phyloP scores from a whole-genome alignment of 2,888 invertebrate genomes.

The Parapristionchus giblindavisi region DNA sequence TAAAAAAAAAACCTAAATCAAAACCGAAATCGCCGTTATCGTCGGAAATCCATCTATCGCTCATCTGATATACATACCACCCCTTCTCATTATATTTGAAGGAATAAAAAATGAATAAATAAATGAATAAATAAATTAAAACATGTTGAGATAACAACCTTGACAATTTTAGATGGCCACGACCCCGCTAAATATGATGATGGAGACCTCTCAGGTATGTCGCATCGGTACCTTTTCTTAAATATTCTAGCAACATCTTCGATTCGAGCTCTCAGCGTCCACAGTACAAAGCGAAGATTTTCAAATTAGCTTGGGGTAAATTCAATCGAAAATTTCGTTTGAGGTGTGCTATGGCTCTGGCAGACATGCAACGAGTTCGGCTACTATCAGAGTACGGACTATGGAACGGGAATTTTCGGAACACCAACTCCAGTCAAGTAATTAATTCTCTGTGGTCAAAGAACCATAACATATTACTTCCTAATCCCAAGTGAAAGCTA shows the following conservation, averaged over 20 bases:
- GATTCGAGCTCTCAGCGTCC: background rate
- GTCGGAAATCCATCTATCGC: no score
- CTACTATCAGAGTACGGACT: conserved; percentile 87
- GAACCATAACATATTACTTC: no score
- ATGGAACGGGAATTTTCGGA: conserved; percentile 63
- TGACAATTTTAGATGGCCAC: conserved; percentile 18
- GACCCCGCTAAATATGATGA: background rate
- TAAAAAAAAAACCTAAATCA: no score
- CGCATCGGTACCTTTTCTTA: background rate
- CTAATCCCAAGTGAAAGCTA: no score
- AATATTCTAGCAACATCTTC: background rate
- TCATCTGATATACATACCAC: no score
- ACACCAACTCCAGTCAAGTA: conserved; percentile 56
- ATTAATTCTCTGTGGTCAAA: no score
- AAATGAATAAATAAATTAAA: no score
- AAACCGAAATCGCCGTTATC: no score
- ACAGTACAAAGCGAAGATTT: background rate
- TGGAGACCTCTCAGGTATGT: background rate
- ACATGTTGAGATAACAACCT: no score
- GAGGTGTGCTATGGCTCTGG: conserved; percentile 79
- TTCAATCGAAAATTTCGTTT: background rate
- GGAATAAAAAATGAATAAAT: no score
- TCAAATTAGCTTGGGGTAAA: no score
- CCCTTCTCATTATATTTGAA: no score
- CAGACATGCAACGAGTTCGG: conserved; percentile 97